These are phyloP conservation scores for Sialis fuliginosa DNA, from an alignment of 2,888 invertebrate species.

Conservation along the genomic window DNA sequence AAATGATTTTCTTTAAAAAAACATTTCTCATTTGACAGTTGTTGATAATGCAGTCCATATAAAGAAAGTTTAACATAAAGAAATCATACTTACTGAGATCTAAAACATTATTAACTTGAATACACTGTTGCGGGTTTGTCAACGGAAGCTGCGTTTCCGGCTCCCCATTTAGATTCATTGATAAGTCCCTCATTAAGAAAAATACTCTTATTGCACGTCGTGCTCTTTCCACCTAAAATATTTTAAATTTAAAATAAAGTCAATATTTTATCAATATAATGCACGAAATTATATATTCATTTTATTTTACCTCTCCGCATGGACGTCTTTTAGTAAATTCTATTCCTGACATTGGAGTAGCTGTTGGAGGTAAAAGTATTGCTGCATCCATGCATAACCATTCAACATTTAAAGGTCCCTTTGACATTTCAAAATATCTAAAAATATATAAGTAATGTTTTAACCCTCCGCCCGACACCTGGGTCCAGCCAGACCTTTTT, in stretches of 20 bases:
- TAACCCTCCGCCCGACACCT: neutral
- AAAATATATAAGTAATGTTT: constrained; percentile 6
- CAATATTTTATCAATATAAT: constrained; percentile 1
- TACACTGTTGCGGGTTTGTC: constrained; percentile 72
- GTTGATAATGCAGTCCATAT: neutral
- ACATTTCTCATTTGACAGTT: neutral
- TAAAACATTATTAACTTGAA: constrained; percentile 84
- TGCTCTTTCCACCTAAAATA: constrained; percentile 60
- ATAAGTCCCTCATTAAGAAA: constrained; percentile 69
- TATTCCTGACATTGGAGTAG: constrained; percentile 91
- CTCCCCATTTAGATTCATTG: constrained; percentile 63
- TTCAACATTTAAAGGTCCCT: constrained; percentile 74
- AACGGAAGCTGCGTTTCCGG: constrained; percentile 76
- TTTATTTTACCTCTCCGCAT: constrained; percentile 70
- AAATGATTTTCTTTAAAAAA: too few relatives aligned
- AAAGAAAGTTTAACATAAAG: neutral
- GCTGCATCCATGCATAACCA: constrained; percentile 94
- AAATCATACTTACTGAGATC: constrained; percentile 65
- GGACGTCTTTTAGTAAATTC: constrained; percentile 86
- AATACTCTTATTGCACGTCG: constrained; percentile 83
- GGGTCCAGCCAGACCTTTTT: too few relatives aligned
- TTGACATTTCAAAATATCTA: constrained; percentile 77
- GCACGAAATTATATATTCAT: neutral
- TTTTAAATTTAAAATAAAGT: constrained; percentile 8
- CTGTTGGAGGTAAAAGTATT: constrained; percentile 84